Evolutionary conservation across 1,140 invertebrate species (phyloP).

Genomic region (Steinernema feltiae): DNA sequence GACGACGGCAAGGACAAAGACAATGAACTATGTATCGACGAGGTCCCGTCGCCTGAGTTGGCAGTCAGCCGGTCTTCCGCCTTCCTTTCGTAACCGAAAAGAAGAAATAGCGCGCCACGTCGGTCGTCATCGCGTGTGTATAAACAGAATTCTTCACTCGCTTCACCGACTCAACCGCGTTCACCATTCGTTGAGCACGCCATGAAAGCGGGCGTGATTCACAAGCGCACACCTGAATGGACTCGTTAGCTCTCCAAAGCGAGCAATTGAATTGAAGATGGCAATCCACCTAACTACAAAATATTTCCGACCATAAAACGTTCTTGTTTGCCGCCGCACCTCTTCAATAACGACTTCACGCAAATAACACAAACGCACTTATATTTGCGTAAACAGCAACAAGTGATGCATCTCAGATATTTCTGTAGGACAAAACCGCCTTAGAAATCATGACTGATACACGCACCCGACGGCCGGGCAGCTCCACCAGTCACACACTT

Average conservation of each 20-base stretch:
- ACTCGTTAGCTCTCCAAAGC: neutral
- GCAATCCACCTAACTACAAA: no score
- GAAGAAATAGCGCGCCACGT: conserved; percentile 2
- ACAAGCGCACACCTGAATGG: no score
- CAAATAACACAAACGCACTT: no score
- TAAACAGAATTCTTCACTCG: neutral
- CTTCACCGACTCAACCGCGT: neutral
- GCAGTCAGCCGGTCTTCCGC: no score
- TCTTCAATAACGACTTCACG: no score
- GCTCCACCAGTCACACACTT: neutral
- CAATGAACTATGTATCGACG: no score
- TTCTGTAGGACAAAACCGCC: neutral
- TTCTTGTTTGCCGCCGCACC: no score
- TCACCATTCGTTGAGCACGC: no score
- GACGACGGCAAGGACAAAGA: no score
- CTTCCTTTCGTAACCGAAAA: neutral
- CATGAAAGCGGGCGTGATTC: neutral
- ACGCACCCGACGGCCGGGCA: neutral
- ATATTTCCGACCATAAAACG: neutral
- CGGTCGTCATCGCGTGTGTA: neutral
- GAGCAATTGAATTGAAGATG: no score
- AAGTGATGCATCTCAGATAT: neutral
- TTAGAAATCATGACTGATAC: neutral
- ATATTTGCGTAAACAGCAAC: no score
- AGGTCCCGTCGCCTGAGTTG: no score